Conservation (phyloP, 2,797 vertebrate genomes). For the Echeneis naucrates region DNA sequence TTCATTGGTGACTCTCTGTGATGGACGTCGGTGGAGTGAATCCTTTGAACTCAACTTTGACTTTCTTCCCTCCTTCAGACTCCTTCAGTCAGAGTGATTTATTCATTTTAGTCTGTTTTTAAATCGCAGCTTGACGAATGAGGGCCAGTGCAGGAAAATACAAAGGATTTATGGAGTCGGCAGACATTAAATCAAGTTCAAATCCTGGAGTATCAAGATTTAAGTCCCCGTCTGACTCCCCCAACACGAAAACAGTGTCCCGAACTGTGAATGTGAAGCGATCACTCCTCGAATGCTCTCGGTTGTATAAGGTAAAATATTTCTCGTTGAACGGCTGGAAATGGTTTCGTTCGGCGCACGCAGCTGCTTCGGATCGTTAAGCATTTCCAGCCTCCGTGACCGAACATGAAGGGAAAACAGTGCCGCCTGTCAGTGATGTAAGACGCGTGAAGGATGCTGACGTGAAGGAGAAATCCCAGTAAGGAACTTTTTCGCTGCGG, state of each 20-base stretch:
- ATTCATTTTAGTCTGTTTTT: background rate
- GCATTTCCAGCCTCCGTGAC: background rate
- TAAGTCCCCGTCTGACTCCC: background rate
- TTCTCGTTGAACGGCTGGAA: background rate
- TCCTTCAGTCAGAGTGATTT: background rate
- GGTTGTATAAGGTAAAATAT: background rate
- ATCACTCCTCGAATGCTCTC: background rate
- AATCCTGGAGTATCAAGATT: too few species aligned
- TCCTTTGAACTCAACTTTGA: too few species aligned
- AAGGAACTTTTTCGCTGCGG: background rate
- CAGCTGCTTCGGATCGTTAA: conserved; percentile 26
- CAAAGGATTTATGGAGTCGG: background rate
- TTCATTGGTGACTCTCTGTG: too few species aligned
- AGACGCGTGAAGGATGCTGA: conserved; percentile 17
- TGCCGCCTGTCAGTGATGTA: conserved; percentile 43
- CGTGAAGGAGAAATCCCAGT: conserved; percentile 1
- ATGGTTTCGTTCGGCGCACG: background rate
- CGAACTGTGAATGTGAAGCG: background rate
- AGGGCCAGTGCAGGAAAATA: background rate
- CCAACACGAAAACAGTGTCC: background rate
- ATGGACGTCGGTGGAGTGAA: too few species aligned
- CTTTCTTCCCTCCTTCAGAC: background rate
- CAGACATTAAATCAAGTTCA: too few species aligned
- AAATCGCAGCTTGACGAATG: background rate
- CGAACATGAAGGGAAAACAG: conserved; percentile 7